These are phyloP conservation scores for Carlito syrichta DNA, from an alignment of 2,113 vertebrate species.

Conservation along the genomic window DNA sequence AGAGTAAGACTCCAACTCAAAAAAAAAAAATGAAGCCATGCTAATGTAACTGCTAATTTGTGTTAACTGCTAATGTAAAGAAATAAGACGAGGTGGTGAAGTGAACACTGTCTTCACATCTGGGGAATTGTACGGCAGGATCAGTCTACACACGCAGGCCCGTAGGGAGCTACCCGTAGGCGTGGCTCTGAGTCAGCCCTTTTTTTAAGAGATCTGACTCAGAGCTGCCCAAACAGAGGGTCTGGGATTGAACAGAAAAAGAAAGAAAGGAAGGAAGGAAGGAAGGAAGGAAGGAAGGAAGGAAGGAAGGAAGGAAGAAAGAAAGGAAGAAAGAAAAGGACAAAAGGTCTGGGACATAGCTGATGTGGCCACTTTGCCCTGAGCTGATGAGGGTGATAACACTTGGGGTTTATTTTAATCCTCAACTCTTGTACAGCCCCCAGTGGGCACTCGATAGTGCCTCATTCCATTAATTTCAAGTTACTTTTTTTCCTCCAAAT, in stretches of 20 bases:
- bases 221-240: too few species aligned
- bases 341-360: fast-evolving
- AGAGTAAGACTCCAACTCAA: neutral
- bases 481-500: fast-evolving
- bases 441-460: neutral
- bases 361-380: fast-evolving
- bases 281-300: too few species aligned
- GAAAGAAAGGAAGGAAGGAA: too few species aligned
- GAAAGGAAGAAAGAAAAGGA: neutral
- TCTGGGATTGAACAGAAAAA: too few species aligned
- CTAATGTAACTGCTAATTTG: too few species aligned
- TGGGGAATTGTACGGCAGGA: too few species aligned
- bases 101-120: neutral
- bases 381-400: neutral
- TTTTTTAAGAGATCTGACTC: too few species aligned
- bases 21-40: neutral
- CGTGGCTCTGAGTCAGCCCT: too few species aligned
- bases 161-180: fast-evolving
- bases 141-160: neutral
- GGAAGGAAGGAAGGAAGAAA: neutral
- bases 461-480: neutral
- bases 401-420: neutral
- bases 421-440: neutral
- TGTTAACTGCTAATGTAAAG: neutral
- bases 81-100: neutral